A percentile compares a stretch with the other conserved stretches of the same genome.
These are phyloP conservation scores for Calephelis perditalis DNA, from an alignment of 2,888 invertebrate species.

Conservation along the genomic window DNA sequence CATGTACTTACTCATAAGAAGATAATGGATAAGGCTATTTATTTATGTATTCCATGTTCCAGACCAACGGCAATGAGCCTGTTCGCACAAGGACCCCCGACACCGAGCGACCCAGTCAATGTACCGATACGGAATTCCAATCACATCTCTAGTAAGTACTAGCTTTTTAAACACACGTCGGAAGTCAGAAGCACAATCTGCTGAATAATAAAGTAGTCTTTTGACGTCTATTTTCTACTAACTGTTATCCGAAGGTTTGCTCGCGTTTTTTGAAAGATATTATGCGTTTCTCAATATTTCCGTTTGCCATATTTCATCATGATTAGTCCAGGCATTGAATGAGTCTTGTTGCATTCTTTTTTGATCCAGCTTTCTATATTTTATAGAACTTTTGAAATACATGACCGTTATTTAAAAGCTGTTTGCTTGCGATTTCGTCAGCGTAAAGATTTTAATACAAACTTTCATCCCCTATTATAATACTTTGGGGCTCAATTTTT, in stretches of 20 bases:
- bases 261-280: neutral
- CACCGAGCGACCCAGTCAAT: constrained; percentile 81
- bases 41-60: constrained; percentile 30
- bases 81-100: constrained; percentile 78
- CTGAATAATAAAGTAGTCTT: neutral
- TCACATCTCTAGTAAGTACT: constrained; percentile 48
- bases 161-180: constrained; percentile 13
- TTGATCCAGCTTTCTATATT: too few relatives aligned
- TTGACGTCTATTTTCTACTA: neutral
- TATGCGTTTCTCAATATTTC: too few relatives aligned
- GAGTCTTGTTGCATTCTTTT: too few relatives aligned
- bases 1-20: too few relatives aligned
- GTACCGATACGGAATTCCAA: constrained; percentile 70
- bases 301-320: too few relatives aligned
- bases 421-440: too few relatives aligned
- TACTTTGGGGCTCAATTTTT: too few relatives aligned
- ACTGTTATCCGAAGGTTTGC: neutral
- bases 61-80: constrained; percentile 82
- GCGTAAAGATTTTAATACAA: too few relatives aligned
- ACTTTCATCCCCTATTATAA: too few relatives aligned
- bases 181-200: neutral
- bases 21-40: neutral
- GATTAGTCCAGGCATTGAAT: too few relatives aligned
- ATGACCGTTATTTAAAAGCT: too few relatives aligned
- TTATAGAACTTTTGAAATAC: too few relatives aligned